Base-by-base conservation (phyloP, 2,888 invertebrate species). In the Harmothoe impar region DNA sequence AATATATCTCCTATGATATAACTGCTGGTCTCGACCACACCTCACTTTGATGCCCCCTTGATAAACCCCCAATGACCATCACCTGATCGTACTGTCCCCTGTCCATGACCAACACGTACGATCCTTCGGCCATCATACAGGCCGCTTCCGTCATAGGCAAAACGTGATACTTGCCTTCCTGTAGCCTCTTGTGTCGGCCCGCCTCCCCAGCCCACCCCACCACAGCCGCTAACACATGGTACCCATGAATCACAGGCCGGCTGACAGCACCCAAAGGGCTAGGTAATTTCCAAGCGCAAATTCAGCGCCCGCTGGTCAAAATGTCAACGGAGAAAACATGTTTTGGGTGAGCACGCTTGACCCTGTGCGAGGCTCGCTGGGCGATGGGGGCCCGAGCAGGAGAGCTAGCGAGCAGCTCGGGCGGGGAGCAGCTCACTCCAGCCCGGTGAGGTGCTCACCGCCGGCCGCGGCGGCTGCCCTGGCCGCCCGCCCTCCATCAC, bases 241-340 rank as follows among this genome's bases (percentile, higher is more conserved):
- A 54, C n/a, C 86, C 86, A 86, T 86, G 86, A 86, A 86, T 86
- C 86, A 86, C 84, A 23, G 86, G 7, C 54, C 86, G 52, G 5
- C 86, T 86, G 86, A 86, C 86, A 86, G 86, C 54, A 17, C 86
- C 86, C 86, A 56, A 86, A 86, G 86, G 84, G 54, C 86, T 25
- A 54, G 86, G 86, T 86, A 86, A 86, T 86, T 86, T 86, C 86
- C 86, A 52, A 86, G 86, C 86, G 86, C 86, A 86, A 86, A 86
- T 86, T 86, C 86, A 54, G 54, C 86, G 86, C 86, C 33, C 54
- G 54, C 52, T 54, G 86, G 86, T 86, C 86, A 86, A 86, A 86
- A 86, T 86, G 86, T 86, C 86, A 86, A 86, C 86, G 54, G 52
- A 56, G 86, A 54, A 86, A 86, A 86, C 86, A 86, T 86, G 86